These are phyloP conservation scores for Notechis scutatus DNA, from an alignment of 2,113 vertebrate species.

Conservation along the genomic window DNA sequence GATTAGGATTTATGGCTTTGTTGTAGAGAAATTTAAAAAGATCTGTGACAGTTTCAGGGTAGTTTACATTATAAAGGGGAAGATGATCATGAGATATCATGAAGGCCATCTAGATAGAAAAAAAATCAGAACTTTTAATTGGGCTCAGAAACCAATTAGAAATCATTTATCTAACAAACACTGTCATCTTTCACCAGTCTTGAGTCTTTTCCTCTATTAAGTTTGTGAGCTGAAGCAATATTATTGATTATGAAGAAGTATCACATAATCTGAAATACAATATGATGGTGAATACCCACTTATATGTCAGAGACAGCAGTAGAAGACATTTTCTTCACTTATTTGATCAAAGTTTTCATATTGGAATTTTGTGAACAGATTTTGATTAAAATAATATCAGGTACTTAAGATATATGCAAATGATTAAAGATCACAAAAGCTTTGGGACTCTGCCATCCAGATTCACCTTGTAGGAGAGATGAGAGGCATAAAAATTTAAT, in stretches of 20 bases:
- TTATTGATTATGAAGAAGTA: no score
- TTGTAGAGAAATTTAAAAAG: not conserved
- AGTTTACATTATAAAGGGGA: not conserved
- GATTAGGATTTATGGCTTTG: not conserved
- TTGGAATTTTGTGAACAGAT: no score
- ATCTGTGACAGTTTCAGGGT: no score
- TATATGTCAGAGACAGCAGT: no score
- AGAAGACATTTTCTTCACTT: not conserved
- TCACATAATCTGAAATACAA: no score
- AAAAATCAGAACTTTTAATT: not conserved
- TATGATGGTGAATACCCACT: no score
- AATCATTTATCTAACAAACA: not conserved
- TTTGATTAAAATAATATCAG: not conserved
- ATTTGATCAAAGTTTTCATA: not conserved
- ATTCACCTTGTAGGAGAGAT: no score
- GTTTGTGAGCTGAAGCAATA: no score
- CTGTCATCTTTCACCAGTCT: not conserved
- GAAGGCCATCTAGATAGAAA: not conserved
- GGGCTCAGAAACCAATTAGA: not conserved
- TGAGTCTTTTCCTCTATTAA: no score
- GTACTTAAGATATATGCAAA: not conserved
- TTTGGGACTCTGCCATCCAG: no score
- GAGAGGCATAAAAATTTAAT: no score
- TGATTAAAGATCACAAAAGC: not conserved
- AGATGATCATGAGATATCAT: not conserved